A percentile compares a stretch with the other conserved stretches of the same genome.
phyloP scores from a whole-genome alignment of 2,888 invertebrate genomes.

The Aphodius sticticus region DNA sequence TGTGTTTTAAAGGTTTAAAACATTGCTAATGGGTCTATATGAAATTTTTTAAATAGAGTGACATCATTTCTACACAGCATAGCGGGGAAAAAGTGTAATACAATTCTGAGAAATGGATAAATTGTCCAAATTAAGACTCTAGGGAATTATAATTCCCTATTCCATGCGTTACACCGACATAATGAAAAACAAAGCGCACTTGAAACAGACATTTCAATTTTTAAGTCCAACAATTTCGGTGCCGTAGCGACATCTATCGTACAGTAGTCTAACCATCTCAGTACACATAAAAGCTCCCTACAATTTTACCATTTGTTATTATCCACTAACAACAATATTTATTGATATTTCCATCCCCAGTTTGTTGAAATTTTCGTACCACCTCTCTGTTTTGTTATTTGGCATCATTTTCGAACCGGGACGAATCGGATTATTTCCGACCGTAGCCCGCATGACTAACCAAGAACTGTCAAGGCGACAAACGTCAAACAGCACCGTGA shows the following conservation, averaged over 20 bases:
- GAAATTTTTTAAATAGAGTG: no score
- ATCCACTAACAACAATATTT: neutral
- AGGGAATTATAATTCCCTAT: no score
- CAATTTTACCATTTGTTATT: neutral
- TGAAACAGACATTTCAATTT: neutral
- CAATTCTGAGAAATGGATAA: no score
- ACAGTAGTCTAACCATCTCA: neutral
- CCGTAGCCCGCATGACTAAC: slow-evolving; percentile 27
- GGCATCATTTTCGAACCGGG: neutral
- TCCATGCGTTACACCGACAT: no score
- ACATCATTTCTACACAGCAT: no score
- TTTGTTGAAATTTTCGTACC: neutral
- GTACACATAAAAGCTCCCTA: neutral
- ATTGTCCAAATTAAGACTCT: no score
- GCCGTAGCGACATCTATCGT: neutral
- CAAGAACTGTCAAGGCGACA: slow-evolving; percentile 28
- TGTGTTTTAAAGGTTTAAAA: no score
- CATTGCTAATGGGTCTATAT: no score
- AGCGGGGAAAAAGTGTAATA: no score
- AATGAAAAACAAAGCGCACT: no score
- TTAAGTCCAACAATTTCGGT: no score
- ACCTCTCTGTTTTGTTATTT: neutral
- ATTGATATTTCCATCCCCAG: neutral
- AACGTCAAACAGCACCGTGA: slow-evolving; percentile 34
- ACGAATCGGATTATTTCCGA: neutral